A percentile compares a stretch with the other conserved stretches of the same genome.
phyloP scores from a whole-genome alignment of 2,797 vertebrate species.

The Neosilurus hyrtlii region DNA sequence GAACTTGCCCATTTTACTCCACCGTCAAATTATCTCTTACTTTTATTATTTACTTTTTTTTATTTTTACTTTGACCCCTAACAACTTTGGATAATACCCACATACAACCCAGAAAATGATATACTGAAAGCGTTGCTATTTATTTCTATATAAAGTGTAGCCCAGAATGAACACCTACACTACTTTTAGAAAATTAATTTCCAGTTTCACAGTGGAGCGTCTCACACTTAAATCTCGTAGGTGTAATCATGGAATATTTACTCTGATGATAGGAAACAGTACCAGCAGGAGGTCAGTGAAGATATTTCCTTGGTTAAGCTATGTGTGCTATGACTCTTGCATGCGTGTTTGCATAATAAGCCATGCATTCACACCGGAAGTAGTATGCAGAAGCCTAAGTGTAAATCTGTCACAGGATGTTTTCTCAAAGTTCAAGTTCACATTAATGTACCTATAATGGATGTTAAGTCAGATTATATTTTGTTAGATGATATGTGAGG shows the following conservation, averaged over 20 bases:
- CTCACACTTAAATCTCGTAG: not conserved
- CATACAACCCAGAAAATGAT: not conserved
- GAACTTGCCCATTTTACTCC: not conserved
- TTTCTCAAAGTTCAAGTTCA: not conserved
- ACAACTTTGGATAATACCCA: not conserved
- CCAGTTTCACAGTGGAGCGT: not conserved
- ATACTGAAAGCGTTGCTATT: not conserved
- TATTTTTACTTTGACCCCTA: too few species aligned
- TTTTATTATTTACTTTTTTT: too few species aligned
- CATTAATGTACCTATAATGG: not conserved
- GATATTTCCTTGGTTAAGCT: not conserved
- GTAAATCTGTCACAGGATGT: not conserved
- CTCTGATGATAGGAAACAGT: not conserved
- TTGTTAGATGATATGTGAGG: not conserved
- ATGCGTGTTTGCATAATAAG: not conserved
- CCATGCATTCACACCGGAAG: not conserved
- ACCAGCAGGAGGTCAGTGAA: not conserved
- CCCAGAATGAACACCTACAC: not conserved
- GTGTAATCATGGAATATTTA: not conserved
- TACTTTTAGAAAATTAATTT: not conserved
- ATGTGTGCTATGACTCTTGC: not conserved
- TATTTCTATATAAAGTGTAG: not conserved
- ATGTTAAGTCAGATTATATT: not conserved
- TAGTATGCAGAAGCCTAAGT: not conserved
- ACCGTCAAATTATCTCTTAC: not conserved